Base-by-base conservation (phyloP, 2,888 invertebrate genomes). In the Syrista parreyssii region DNA sequence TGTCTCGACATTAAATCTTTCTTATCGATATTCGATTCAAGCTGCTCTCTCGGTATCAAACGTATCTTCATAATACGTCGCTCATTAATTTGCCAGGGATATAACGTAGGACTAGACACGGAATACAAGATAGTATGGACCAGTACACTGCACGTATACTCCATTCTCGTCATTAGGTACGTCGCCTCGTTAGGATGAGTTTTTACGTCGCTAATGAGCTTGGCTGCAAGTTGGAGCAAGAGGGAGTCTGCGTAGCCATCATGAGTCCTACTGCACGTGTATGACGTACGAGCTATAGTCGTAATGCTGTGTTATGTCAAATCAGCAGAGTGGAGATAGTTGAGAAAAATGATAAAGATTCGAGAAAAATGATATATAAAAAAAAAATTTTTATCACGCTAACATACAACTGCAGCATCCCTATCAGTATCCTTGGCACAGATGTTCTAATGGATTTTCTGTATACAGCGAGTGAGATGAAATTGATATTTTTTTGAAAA, bases 131-230 rank as follows among this genome's bases (percentile, higher is more conserved):
- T 33, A 31, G 71, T 33, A 81, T 77, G 80, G 11, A 71, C 31
- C 32, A 31, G 31, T 31, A 33, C 31, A 33, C 12, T 12, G 33
- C 31, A 31, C 71, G 11, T 15, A 71, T 33, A 71, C 80, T 82
- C 84, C 82, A 85, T 85, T 83, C 86, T 86, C 86, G 87, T 88
- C 88, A 89, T 89, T 89, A 88, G 87, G 86, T 87, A 79, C 86
- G 85, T 87, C 85, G 86, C 83, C 85, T 88, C 86, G 86, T 88
- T 88, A 86, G 85, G 86, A 88, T 85, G 86, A 88, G 84, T 85
- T 88, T 86, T 88, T 87, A 83, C 85, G 82, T 80, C 80, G 83
- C 88, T 90, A 89, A 89, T 87, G 88, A 88, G 89, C 81, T 77
- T 68, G 73, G 75, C 75, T 72, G 73, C 77, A 75, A 73, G 76